These are phyloP conservation scores for Eupithecia dodoneata DNA, from an alignment of 2,888 invertebrate genomes.

Conservation along the genomic window DNA sequence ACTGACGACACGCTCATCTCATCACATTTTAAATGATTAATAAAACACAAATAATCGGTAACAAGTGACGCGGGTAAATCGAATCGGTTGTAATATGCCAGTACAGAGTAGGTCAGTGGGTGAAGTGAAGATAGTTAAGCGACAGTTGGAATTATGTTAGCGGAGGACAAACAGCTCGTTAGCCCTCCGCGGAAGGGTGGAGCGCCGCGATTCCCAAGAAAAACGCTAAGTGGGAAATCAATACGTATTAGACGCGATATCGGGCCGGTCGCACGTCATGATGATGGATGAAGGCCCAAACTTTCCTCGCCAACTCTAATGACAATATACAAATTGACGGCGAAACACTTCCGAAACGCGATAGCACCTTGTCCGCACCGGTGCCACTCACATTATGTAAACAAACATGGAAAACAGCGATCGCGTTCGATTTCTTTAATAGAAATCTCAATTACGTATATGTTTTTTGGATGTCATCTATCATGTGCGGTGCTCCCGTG, in stretches of 20 bases:
- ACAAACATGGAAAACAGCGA: conserved; percentile 77
- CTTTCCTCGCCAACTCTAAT: conserved; percentile 79
- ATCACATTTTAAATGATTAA: background rate
- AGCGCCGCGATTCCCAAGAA: conserved; percentile 80
- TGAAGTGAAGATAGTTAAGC: conserved; percentile 41
- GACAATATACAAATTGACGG: conserved; percentile 84
- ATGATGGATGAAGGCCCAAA: conserved; percentile 83
- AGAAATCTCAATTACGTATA: conserved; percentile 83
- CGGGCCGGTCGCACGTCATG: conserved; percentile 79
- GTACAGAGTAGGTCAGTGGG: conserved; percentile 39
- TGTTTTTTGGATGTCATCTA: conserved; percentile 81
- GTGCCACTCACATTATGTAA: conserved; percentile 81
- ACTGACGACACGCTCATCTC: background rate
- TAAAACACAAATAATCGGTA: background rate
- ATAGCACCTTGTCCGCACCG: conserved; percentile 64
- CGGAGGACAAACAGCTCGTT: conserved; percentile 84
- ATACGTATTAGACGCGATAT: conserved; percentile 84
- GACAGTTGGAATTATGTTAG: conserved; percentile 59
- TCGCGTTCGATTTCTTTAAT: conserved; percentile 80
- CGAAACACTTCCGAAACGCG: conserved; percentile 78
- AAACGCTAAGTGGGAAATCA: conserved; percentile 84
- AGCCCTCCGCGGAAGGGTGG: conserved; percentile 81
- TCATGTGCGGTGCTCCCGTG: conserved; percentile 72
- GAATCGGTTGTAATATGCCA: conserved; percentile 32
- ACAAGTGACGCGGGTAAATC: background rate